Percentiles rank a stretch among this genome's conserved stretches.
Evolutionary conservation across 2,797 vertebrate species (phyloP).

Genomic region (Myotis vivesi): DNA sequence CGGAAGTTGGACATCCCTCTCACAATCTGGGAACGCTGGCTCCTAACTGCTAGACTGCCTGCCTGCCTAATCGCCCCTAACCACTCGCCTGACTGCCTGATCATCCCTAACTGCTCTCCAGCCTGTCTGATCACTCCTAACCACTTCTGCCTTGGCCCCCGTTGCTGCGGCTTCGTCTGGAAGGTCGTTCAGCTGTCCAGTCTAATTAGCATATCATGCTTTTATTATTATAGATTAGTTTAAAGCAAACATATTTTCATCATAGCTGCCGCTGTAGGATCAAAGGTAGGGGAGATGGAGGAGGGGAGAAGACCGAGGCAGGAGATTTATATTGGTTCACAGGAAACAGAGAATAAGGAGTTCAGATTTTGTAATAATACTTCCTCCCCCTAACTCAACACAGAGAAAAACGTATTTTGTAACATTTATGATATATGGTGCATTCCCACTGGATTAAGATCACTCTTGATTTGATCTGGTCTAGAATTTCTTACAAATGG

Average conservation of each 20-base stretch:
- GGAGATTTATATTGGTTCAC: not conserved
- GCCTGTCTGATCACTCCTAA: no score
- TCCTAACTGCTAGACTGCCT: no score
- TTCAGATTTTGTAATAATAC: not conserved
- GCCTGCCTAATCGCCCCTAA: no score
- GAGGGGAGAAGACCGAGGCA: not conserved
- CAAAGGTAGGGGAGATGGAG: not conserved
- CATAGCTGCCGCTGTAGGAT: not conserved
- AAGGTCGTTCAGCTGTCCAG: no score
- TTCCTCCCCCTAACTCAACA: not conserved
- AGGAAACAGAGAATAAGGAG: not conserved
- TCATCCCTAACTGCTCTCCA: no score
- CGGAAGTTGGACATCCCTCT: no score
- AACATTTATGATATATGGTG: not conserved
- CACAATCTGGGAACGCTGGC: no score
- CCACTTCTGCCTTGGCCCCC: no score
- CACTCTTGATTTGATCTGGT: not conserved
- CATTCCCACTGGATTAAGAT: not conserved
- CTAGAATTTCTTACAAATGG: not conserved
- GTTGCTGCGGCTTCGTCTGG: accelerated
- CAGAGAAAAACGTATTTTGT: not conserved
- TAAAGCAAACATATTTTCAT: not conserved
- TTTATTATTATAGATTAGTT: not conserved
- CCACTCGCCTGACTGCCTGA: no score
- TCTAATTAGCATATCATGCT: no score